Evolutionary conservation across 2,888 invertebrate genomes (phyloP).

Genomic region (Prenolepis imparis): DNA sequence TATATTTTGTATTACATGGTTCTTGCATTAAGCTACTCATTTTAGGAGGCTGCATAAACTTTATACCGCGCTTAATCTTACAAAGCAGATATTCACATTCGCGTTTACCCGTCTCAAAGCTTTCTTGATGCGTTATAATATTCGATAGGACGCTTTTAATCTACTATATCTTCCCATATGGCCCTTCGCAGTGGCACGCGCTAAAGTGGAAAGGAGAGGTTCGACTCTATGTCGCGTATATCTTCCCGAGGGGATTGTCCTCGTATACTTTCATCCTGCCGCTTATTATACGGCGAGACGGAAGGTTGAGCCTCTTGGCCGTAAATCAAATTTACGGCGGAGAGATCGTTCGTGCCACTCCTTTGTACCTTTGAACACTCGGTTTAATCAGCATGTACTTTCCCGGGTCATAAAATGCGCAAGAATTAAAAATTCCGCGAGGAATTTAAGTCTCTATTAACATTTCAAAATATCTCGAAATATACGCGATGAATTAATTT

Average conservation of each 20-base stretch:
- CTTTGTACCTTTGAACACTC: conserved; percentile 9
- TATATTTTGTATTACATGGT: conserved; percentile 1
- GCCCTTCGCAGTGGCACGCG: background rate
- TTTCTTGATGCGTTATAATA: background rate
- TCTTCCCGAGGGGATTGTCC: conserved; percentile 35
- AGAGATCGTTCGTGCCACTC: conserved; percentile 26
- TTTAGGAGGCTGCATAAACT: background rate
- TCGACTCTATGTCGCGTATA: conserved; percentile 38
- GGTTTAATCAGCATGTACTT: conserved; percentile 23
- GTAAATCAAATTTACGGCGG: conserved; percentile 48
- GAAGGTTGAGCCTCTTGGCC: conserved; percentile 20
- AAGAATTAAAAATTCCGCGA: background rate
- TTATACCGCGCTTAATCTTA: conserved; percentile 29
- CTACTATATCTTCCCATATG: background rate
- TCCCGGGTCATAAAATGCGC: too few species aligned
- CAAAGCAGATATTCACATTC: background rate
- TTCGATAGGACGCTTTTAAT: conserved; percentile 41
- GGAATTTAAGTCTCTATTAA: background rate
- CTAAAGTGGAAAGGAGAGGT: conserved; percentile 28
- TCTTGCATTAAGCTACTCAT: conserved; percentile 2
- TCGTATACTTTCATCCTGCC: conserved; percentile 41
- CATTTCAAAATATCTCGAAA: background rate
- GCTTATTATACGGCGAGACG: conserved; percentile 40
- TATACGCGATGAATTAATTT: background rate
- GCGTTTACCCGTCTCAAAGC: background rate